Conservation (phyloP, 2,888 invertebrate genomes). For the Alcis repandata region DNA sequence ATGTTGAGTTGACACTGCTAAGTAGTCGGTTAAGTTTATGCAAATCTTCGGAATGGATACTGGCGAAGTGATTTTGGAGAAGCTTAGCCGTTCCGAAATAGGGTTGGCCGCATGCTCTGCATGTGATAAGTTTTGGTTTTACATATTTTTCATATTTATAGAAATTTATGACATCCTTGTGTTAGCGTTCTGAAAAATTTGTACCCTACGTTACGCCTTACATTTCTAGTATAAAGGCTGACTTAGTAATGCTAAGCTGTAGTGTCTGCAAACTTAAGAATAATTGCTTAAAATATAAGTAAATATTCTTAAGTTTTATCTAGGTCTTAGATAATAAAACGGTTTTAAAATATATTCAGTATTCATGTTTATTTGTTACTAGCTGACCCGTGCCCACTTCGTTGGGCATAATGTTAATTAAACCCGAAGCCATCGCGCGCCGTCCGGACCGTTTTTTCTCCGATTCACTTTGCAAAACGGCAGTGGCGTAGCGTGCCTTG, state of each 20-base stretch:
- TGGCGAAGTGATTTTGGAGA: slow-evolving; percentile 36
- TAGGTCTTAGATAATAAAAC: no score
- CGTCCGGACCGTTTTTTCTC: no score
- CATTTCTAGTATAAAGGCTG: neutral
- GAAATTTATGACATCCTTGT: neutral
- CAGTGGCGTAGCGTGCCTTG: no score
- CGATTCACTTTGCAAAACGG: no score
- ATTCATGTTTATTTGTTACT: no score
- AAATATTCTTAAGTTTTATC: no score
- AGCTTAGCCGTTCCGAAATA: slow-evolving; percentile 28
- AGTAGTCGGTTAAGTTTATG: slow-evolving; percentile 48
- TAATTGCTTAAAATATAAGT: no score
- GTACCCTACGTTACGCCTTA: neutral
- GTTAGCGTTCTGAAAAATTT: neutral
- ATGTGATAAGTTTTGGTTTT: slow-evolving; percentile 18
- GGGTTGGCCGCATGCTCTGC: slow-evolving; percentile 13
- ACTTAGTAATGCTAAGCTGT: neutral
- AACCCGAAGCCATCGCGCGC: no score
- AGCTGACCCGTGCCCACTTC: no score
- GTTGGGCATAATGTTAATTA: no score
- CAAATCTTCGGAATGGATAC: slow-evolving; percentile 40
- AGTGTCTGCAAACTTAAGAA: neutral
- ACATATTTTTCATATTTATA: slow-evolving; percentile 31
- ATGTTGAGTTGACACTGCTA: slow-evolving; percentile 49
- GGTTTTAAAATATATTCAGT: no score